Evolutionary conservation across 1,140 invertebrate species (phyloP).

Genomic region (Physella acuta): DNA sequence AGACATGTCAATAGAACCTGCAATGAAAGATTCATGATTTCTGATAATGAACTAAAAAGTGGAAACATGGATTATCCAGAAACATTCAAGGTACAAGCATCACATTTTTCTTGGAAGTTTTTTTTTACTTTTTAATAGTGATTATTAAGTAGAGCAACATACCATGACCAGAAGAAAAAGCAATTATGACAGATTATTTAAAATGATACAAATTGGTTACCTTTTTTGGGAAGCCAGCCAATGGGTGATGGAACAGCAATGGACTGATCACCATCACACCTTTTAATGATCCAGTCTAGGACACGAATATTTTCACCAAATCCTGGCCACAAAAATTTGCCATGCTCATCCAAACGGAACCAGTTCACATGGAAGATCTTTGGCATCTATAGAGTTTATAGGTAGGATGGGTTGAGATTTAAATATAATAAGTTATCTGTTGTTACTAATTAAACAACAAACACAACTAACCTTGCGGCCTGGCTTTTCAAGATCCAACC

Average conservation of each 20-base stretch:
- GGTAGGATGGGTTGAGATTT: background rate
- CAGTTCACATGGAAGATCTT: constrained; percentile 98
- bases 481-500: constrained; percentile 77
- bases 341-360: constrained; percentile 83
- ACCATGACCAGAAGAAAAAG: too few species aligned
- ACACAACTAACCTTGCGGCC: constrained; percentile 48
- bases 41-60: too few species aligned
- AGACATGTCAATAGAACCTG: constrained; percentile 44
- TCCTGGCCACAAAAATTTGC: constrained; percentile 95
- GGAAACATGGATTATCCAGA: too few species aligned
- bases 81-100: too few species aligned
- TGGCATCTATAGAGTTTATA: constrained; percentile 67
- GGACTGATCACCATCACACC: constrained; percentile 72
- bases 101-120: too few species aligned
- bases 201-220: too few species aligned
- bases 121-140: too few species aligned
- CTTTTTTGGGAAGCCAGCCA: constrained; percentile 54
- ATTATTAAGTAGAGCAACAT: too few species aligned
- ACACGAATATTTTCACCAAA: constrained; percentile 95
- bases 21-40: too few species aligned
- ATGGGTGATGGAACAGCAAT: constrained; percentile 48
- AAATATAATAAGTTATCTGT: too few species aligned
- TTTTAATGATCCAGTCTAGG: constrained; percentile 87
- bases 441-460: too few species aligned
- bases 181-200: too few species aligned